Evolutionary conservation across 2,797 vertebrate species (phyloP).

Genomic region (Danio albolineatus): DNA sequence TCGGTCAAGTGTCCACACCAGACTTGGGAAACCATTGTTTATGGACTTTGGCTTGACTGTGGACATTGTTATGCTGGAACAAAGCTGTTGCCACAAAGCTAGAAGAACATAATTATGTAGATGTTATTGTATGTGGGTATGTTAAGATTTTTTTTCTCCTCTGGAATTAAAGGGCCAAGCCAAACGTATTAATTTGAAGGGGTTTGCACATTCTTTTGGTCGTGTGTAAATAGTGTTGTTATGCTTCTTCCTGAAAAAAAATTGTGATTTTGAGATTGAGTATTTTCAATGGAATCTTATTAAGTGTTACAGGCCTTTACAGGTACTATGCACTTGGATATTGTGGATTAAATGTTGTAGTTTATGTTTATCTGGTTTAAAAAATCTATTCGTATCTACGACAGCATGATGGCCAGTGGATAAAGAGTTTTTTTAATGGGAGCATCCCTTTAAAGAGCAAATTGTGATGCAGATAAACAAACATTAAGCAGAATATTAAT

Average conservation of each 20-base stretch:
- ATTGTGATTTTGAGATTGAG: not conserved
- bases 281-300: not conserved
- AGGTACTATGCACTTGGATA: too few species aligned
- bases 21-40: conserved; percentile 5
- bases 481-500: too few species aligned
- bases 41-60: conserved; percentile 1
- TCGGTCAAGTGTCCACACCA: not conserved
- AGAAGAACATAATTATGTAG: not conserved
- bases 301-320: too few species aligned
- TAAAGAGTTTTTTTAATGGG: too few species aligned
- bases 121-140: not conserved
- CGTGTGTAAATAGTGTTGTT: not conserved
- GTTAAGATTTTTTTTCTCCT: not conserved
- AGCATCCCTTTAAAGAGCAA: too few species aligned
- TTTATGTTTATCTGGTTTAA: too few species aligned
- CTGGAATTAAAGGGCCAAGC: not conserved
- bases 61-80: conserved; percentile 49
- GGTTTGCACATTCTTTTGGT: not conserved
- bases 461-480: too few species aligned
- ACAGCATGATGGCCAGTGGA: too few species aligned
- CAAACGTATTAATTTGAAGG: not conserved
- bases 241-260: not conserved
- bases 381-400: too few species aligned
- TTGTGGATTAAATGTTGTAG: too few species aligned
- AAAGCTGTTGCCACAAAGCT: conserved; percentile 40